phyloP scores from a whole-genome alignment of 2,113 vertebrate genomes.

The Sebastes fasciatus region DNA sequence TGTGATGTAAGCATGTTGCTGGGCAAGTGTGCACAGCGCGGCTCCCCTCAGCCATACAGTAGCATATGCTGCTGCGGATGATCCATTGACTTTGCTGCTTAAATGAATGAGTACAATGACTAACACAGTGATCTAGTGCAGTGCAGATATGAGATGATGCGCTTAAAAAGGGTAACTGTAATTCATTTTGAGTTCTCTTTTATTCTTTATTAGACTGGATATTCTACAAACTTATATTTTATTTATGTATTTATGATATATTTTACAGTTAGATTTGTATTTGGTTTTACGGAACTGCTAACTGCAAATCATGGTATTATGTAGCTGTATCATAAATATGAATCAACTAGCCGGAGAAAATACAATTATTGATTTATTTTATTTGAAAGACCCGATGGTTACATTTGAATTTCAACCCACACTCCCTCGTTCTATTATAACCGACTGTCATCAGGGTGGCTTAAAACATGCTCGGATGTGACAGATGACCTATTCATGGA shows the following conservation, averaged over 20 bases:
- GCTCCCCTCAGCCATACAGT: slow-evolving; percentile 73
- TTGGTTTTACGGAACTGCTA: background rate
- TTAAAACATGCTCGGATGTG: slow-evolving; percentile 34
- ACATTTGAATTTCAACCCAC: slow-evolving; percentile 29
- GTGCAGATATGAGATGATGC: slow-evolving; percentile 45
- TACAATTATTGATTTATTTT: slow-evolving; percentile 30
- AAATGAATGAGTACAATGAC: slow-evolving; percentile 60
- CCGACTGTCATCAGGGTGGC: slow-evolving; percentile 6
- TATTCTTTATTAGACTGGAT: background rate
- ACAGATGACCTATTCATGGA: slow-evolving; percentile 33
- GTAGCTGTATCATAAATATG: background rate
- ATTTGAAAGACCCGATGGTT: slow-evolving; percentile 31
- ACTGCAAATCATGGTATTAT: background rate
- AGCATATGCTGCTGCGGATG: slow-evolving; percentile 75
- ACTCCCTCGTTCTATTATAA: background rate
- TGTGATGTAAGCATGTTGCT: slow-evolving; percentile 85
- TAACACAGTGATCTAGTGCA: slow-evolving; percentile 59
- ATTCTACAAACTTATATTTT: background rate
- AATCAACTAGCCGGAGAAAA: slow-evolving; percentile 14
- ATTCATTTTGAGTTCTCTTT: slow-evolving; percentile 3
- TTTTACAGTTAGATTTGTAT: background rate
- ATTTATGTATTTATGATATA: background rate
- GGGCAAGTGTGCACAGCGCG: slow-evolving; percentile 80
- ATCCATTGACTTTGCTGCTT: slow-evolving; percentile 74
- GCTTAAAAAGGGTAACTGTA: slow-evolving; percentile 2